phyloP scores from a whole-genome alignment of 2,888 invertebrate species.

The Orchesellides sinensis region DNA sequence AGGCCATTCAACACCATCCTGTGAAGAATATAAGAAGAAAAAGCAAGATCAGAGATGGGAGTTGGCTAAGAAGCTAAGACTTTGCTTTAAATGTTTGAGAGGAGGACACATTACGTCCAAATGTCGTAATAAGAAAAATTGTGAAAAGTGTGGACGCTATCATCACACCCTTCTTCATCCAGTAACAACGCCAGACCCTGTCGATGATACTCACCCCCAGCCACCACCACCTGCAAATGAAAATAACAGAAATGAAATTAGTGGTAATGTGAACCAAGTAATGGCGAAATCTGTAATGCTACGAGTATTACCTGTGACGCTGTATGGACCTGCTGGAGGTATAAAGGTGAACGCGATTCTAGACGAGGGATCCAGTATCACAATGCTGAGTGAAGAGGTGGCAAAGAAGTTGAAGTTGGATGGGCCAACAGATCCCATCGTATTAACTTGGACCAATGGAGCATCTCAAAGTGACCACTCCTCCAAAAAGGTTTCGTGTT shows the following conservation, averaged over 20 bases:
- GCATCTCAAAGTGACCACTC: not conserved
- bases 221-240: too few species aligned
- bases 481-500: not conserved
- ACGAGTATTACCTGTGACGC: slow-evolving; percentile 33
- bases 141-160: too few species aligned
- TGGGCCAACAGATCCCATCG: slow-evolving; percentile 1
- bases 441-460: slow-evolving; percentile 15
- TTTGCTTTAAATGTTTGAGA: too few species aligned
- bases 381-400: slow-evolving; percentile 19
- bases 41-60: too few species aligned
- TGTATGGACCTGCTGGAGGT: slow-evolving; percentile 21
- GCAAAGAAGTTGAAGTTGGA: slow-evolving; percentile 34
- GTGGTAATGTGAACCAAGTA: not conserved
- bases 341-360: slow-evolving; percentile 36
- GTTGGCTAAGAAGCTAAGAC: too few species aligned
- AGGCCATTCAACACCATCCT: not conserved
- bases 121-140: too few species aligned
- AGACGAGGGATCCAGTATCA: slow-evolving; percentile 46
- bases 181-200: not conserved
- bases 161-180: too few species aligned
- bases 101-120: not conserved
- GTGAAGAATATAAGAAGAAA: too few species aligned
- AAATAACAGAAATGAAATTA: too few species aligned
- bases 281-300: slow-evolving; percentile 23
- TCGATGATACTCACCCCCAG: too few species aligned